Conservation (phyloP, 1,140 invertebrate species). For the Caenorhabditis remanei region DNA sequence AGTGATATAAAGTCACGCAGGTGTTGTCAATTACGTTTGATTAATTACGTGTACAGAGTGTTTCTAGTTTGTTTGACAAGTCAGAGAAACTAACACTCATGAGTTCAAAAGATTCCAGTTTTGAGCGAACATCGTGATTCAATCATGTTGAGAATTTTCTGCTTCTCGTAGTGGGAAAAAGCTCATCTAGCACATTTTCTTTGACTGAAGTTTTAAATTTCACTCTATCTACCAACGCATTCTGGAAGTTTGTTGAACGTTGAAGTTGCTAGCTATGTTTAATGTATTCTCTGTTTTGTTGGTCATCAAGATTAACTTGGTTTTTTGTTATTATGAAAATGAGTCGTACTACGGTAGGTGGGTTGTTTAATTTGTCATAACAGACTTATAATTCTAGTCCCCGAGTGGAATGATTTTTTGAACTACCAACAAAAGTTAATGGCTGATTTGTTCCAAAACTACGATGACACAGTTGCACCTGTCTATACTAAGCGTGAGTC, state of each 20-base stretch:
- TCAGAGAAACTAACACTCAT: too few species aligned
- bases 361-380: background rate
- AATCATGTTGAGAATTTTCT: too few species aligned
- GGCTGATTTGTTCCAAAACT: background rate
- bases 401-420: conserved; percentile 13
- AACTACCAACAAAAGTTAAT: background rate
- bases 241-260: background rate
- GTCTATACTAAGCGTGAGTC: background rate
- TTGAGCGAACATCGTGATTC: too few species aligned
- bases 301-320: background rate
- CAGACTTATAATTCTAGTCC: background rate
- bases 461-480: background rate
- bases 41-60: background rate
- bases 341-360: background rate
- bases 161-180: too few species aligned
- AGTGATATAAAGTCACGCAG: background rate
- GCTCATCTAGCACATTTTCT: too few species aligned
- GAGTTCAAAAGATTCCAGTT: too few species aligned
- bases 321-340: background rate
- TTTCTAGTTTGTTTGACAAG: too few species aligned
- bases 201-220: too few species aligned
- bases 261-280: background rate
- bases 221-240: too few species aligned
- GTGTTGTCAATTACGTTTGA: background rate
- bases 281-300: background rate